Evolutionary conservation across 2,797 vertebrate genomes (phyloP).

Genomic region (Falco concolor): DNA sequence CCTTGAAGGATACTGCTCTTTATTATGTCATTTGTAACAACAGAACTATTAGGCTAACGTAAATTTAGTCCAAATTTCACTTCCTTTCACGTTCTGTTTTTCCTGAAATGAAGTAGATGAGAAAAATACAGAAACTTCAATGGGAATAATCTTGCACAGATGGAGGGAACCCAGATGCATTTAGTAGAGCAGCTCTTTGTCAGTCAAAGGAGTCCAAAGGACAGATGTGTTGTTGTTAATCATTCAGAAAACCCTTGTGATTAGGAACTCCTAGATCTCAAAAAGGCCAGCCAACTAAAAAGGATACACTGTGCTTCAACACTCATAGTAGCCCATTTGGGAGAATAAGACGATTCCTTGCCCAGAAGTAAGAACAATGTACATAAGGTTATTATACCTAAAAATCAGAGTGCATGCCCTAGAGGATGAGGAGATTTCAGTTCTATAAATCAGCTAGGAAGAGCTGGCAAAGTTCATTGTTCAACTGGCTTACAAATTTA

Average conservation of each 20-base stretch:
- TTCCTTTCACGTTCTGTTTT: slow-evolving; percentile 45
- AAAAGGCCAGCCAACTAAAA: slow-evolving; percentile 45
- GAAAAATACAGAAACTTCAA: slow-evolving; percentile 33
- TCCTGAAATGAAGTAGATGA: slow-evolving; percentile 31
- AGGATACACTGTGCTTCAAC: neutral
- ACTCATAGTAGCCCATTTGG: slow-evolving; percentile 20
- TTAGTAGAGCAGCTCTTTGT: slow-evolving; percentile 14
- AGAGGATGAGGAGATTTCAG: slow-evolving; percentile 15
- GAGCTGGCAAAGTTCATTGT: slow-evolving; percentile 39
- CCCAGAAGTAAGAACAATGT: slow-evolving; percentile 36
- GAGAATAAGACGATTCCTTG: slow-evolving; percentile 18
- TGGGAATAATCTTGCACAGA: slow-evolving; percentile 18
- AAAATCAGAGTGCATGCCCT: neutral
- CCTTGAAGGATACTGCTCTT: neutral
- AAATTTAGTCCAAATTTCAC: slow-evolving; percentile 19
- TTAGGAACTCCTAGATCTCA: slow-evolving; percentile 16
- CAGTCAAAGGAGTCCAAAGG: slow-evolving; percentile 29
- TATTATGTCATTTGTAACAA: neutral
- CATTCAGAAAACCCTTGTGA: slow-evolving; percentile 37
- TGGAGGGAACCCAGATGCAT: slow-evolving; percentile 12
- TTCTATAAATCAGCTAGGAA: slow-evolving; percentile 51
- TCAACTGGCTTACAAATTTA: slow-evolving; percentile 41
- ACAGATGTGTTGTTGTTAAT: slow-evolving; percentile 36
- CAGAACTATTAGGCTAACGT: neutral
- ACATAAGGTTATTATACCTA: slow-evolving; percentile 32